A percentile compares a stretch with the other conserved stretches of the same genome.
Evolutionary conservation across 2,113 vertebrate species (phyloP).

Genomic region (Tyrannus savana): DNA sequence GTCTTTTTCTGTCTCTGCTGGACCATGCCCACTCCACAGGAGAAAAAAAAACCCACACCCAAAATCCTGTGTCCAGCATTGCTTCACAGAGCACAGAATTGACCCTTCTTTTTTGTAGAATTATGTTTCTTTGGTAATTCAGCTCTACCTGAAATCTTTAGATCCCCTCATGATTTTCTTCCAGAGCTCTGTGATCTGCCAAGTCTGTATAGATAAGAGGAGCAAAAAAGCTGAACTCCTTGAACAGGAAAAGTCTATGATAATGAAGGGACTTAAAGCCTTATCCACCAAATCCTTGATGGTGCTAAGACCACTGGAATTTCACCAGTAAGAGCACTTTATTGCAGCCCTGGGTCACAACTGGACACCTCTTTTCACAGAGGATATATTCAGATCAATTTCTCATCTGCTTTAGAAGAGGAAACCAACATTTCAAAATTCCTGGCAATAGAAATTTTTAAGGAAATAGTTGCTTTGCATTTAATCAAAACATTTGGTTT

Average conservation of each 20-base stretch:
- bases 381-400: not conserved
- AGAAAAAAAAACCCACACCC: not conserved
- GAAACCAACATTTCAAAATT: not conserved
- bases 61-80: not conserved
- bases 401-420: not conserved
- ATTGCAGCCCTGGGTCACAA: not conserved
- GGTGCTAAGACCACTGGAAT: not conserved
- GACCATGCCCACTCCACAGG: not conserved
- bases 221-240: not conserved
- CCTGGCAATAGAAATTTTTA: not conserved
- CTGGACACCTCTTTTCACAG: not conserved
- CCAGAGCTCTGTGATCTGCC: not conserved
- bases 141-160: not conserved
- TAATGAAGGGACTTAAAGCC: not conserved
- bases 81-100: not conserved
- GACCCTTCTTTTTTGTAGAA: not conserved
- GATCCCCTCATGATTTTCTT: not conserved
- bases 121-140: not conserved
- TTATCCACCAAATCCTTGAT: not conserved
- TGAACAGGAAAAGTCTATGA: not conserved
- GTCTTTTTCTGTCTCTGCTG: not conserved
- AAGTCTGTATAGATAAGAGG: not conserved
- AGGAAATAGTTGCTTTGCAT: not conserved
- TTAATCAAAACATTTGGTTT: not conserved
- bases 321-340: not conserved